Evolutionary conservation across 2,888 invertebrate genomes (phyloP).

Genomic region (Tipula lateralis): DNA sequence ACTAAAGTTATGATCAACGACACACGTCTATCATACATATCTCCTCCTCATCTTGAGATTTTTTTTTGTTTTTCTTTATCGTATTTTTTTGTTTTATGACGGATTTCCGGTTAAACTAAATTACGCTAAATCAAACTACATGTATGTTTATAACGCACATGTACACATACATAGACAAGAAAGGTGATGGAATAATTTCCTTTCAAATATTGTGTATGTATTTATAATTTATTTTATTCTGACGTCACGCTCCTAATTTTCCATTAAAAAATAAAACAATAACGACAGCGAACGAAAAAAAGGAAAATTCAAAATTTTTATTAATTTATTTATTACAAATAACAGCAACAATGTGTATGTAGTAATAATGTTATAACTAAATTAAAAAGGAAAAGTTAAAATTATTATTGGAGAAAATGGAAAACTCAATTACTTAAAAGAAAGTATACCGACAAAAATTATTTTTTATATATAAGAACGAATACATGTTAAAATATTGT

Average conservation of each 20-base stretch:
- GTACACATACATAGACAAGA: neutral
- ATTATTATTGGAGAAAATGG: neutral
- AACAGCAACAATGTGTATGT: neutral
- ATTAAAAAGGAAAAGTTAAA: conserved; percentile 1
- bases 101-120: conserved; percentile 11
- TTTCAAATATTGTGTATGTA: too few species aligned
- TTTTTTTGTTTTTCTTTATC: neutral
- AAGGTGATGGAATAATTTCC: neutral
- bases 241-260: neutral
- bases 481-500: neutral
- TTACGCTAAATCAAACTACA: neutral
- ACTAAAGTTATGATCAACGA: neutral
- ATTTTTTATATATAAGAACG: too few species aligned
- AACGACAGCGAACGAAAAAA: neutral
- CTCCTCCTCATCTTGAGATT: neutral
- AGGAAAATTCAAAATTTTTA: neutral
- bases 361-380: neutral
- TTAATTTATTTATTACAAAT: neutral
- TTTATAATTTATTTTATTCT: neutral
- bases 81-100: neutral
- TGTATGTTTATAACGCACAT: neutral
- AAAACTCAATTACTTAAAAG: neutral
- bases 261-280: neutral
- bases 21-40: neutral
- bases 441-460: neutral